Conservation (phyloP, 2,888 invertebrate species). For the Sclerodermus sp. region DNA sequence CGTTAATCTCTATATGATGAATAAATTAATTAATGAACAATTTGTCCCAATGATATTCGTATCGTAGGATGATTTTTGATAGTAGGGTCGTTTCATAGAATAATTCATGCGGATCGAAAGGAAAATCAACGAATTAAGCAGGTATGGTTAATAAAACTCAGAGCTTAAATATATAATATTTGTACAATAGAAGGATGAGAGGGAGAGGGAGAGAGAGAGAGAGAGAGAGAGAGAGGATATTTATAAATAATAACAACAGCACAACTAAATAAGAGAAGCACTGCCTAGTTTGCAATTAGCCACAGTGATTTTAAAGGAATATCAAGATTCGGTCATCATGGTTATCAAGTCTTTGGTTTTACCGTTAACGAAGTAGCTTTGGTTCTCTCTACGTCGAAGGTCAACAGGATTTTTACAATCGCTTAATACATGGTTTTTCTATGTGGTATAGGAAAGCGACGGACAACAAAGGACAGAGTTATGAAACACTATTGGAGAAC, state of each 20-base stretch:
- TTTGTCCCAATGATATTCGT: background rate
- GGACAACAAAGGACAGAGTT: constrained; percentile 78
- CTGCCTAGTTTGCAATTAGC: no score
- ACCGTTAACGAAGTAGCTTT: constrained; percentile 49
- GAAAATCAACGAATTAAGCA: constrained; percentile 17
- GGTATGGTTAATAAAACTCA: constrained; percentile 4
- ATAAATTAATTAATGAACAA: no score
- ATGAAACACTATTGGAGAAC: constrained; percentile 79
- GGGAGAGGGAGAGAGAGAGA: constrained; percentile 7
- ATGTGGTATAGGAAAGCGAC: constrained; percentile 70
- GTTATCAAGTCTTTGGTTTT: constrained; percentile 41
- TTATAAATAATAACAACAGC: background rate
- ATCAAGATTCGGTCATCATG: constrained; percentile 21
- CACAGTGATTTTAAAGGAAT: background rate
- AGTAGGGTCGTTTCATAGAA: constrained; percentile 33
- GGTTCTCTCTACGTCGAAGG: constrained; percentile 36
- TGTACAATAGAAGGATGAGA: background rate
- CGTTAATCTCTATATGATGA: no score
- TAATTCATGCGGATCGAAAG: constrained; percentile 39
- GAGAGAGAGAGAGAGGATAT: constrained; percentile 2
- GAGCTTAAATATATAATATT: no score
- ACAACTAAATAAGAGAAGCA: background rate
- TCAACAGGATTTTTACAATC: constrained; percentile 23
- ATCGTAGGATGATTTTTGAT: constrained; percentile 20
- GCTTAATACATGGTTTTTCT: constrained; percentile 35